Evolutionary conservation across 2,113 vertebrate genomes (phyloP).

Genomic region (Syngnathus typhle): DNA sequence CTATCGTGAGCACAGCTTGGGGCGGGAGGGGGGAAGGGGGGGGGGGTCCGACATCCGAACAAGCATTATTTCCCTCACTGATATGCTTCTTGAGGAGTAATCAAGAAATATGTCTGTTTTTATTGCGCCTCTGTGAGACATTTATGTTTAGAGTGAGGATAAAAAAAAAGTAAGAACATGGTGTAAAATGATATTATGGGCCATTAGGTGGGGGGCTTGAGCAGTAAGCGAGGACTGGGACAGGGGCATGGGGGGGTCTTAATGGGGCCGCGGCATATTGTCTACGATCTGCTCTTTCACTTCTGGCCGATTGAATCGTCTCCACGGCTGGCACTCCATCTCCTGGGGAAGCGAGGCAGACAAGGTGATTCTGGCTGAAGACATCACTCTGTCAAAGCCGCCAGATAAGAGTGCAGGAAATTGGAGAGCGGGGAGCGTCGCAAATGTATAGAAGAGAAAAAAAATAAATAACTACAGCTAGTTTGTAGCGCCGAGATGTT

Average conservation of each 20-base stretch:
- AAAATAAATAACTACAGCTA: constrained; percentile 30
- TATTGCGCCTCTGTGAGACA: constrained; percentile 64
- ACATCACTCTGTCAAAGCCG: constrained; percentile 61
- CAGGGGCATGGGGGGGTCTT: constrained; percentile 37
- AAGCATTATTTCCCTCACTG: constrained; percentile 62
- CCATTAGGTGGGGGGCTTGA: constrained; percentile 67
- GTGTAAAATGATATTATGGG: constrained; percentile 72
- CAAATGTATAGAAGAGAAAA: constrained; percentile 40
- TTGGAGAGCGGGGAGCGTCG: constrained; percentile 6
- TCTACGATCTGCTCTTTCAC: constrained; percentile 66
- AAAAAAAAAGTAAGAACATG: constrained; percentile 61
- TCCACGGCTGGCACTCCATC: constrained; percentile 59
- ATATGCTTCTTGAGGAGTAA: constrained; percentile 64
- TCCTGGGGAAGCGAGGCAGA: constrained; percentile 56
- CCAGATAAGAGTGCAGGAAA: constrained; percentile 53
- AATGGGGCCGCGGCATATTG: constrained; percentile 67
- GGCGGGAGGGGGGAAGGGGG: constrained; percentile 43
- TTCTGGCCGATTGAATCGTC: constrained; percentile 69
- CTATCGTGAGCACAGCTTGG: constrained; percentile 52
- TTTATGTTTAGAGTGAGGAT: constrained; percentile 69
- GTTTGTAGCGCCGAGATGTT: constrained; percentile 13
- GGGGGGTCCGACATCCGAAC: constrained; percentile 61
- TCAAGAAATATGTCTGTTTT: constrained; percentile 75
- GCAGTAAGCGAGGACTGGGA: constrained; percentile 53
- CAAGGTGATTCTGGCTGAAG: constrained; percentile 63